Evolutionary conservation across 1,140 invertebrate species (phyloP).

Genomic region (Zaprionus davidi): DNA sequence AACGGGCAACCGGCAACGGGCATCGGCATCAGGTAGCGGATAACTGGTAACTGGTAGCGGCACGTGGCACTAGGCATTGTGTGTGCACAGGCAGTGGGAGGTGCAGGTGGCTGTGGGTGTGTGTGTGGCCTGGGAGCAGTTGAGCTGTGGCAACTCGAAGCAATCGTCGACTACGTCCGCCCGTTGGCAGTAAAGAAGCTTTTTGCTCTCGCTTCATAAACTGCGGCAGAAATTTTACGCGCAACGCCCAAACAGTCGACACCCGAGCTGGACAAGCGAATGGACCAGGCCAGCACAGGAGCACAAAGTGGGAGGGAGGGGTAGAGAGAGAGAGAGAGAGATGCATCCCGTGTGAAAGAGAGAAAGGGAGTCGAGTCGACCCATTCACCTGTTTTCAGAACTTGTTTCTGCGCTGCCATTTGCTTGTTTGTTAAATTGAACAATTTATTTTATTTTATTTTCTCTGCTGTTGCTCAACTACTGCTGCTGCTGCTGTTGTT

Average conservation of each 20-base stretch:
- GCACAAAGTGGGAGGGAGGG: not conserved
- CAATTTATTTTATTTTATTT: conserved; percentile 51
- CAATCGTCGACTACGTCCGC: conserved; percentile 16
- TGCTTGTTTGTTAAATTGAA: conserved; percentile 52
- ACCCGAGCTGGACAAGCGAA: not conserved
- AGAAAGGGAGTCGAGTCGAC: not conserved
- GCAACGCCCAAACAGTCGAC: conserved; percentile 18
- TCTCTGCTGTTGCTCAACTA: conserved; percentile 2
- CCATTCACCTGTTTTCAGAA: conserved; percentile 9
- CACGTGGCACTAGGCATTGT: conserved; percentile 11
- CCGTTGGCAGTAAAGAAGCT: conserved; percentile 33
- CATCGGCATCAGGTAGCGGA: conserved; percentile 8
- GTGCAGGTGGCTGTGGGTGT: not conserved
- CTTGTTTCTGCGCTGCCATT: conserved; percentile 18
- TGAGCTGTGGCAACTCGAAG: conserved; percentile 19
- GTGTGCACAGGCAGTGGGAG: not conserved
- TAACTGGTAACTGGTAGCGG: not conserved
- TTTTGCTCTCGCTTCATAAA: conserved; percentile 42
- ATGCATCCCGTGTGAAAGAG: not conserved
- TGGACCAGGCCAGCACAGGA: not conserved
- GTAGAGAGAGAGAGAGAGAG: not conserved
- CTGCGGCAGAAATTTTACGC: conserved; percentile 31
- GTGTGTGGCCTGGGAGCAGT: not conserved
- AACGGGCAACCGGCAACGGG: not conserved
- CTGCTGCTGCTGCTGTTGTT: conserved; percentile 2